Percentiles rank a stretch among this genome's conserved stretches.
These are phyloP conservation scores for Madoqua kirkii DNA, from an alignment of 2,113 vertebrate species.

Conservation along the genomic window DNA sequence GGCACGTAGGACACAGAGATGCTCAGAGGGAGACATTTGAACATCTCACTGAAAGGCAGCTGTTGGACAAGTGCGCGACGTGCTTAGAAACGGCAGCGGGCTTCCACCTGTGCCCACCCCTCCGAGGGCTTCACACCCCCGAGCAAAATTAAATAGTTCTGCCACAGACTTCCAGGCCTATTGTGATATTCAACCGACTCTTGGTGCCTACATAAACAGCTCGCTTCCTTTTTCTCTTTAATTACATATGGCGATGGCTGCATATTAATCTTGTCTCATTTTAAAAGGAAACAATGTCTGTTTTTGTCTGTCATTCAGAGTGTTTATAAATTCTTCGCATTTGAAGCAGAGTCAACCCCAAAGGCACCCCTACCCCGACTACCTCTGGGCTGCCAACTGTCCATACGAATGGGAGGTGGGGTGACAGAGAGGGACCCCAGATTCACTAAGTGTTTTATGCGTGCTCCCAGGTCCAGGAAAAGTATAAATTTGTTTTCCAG, in stretches of 20 bases:
- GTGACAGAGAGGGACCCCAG: constrained; percentile 75
- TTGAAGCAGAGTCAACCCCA: constrained; percentile 49
- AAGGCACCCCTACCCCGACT: constrained; percentile 3
- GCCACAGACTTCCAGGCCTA: not conserved
- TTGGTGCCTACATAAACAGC: not conserved
- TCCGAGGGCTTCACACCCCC: not conserved
- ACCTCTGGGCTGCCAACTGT: constrained; percentile 57
- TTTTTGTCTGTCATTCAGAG: not conserved
- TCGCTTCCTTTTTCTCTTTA: not conserved
- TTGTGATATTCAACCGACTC: not conserved
- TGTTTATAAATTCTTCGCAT: constrained; percentile 15
- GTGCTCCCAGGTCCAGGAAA: constrained; percentile 72
- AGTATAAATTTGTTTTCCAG: constrained; percentile 77
- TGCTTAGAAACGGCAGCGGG: constrained; percentile 8
- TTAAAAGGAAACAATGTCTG: not conserved
- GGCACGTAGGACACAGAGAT: not conserved
- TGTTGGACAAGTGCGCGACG: not conserved
- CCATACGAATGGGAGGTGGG: constrained; percentile 48
- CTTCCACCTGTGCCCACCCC: not conserved
- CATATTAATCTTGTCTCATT: constrained; percentile 38
- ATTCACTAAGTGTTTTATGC: constrained; percentile 74
- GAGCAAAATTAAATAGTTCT: not conserved
- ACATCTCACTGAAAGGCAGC: not conserved
- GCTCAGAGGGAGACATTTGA: not conserved
- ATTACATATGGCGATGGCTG: not conserved